Evolutionary conservation across 92 coral and sea anemone genomes (phyloP).

Genomic region (Chrysogorgia sp.): DNA sequence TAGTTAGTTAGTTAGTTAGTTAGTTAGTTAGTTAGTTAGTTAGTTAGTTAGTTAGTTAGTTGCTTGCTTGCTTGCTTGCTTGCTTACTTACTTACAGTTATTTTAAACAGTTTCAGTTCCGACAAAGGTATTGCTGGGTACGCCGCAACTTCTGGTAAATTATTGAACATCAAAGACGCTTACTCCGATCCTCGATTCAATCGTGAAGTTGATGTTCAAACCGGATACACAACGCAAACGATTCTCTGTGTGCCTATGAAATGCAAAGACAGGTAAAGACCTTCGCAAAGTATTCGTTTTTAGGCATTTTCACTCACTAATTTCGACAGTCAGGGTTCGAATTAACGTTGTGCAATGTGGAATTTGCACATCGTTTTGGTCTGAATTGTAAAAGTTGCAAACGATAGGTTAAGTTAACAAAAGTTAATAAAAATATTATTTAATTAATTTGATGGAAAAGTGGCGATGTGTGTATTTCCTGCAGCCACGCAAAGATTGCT

Average conservation of each 20-base stretch:
- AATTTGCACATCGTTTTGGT: no score
- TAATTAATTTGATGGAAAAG: no score
- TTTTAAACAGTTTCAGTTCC: constrained; percentile 64
- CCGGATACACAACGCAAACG: constrained; percentile 90
- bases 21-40: no score
- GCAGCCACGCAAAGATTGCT: no score
- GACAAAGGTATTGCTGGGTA: constrained; percentile 88
- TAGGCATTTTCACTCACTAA: neutral
- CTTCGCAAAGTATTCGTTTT: neutral
- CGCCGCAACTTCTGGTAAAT: constrained; percentile 75
- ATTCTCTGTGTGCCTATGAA: constrained; percentile 94
- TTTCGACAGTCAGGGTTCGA: neutral
- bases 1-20: no score
- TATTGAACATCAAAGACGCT: constrained; percentile 89
- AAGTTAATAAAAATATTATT: no score
- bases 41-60: no score
- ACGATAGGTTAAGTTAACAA: no score
- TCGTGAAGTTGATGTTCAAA: constrained; percentile 91
- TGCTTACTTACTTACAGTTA: neutral
- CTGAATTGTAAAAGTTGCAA: no score
- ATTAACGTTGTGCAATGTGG: no score
- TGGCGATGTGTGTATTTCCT: no score
- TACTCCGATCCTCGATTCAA: constrained; percentile 87
- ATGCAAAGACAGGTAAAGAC: constrained; percentile 81
- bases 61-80: no score